phyloP scores from a whole-genome alignment of 2,888 invertebrate genomes.

The Drosophila borealis region DNA sequence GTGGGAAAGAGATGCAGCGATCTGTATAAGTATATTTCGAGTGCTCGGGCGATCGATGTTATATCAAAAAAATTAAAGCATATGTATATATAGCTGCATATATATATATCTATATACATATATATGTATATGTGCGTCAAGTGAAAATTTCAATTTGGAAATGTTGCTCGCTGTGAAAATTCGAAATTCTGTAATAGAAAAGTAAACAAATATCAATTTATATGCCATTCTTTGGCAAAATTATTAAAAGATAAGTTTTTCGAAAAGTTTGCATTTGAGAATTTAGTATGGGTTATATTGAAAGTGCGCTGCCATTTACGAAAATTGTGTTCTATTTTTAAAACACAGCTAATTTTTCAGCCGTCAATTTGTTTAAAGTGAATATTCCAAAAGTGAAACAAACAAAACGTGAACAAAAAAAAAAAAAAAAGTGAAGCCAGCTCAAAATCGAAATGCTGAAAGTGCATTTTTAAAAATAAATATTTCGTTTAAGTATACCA shows the following conservation, averaged over 20 bases:
- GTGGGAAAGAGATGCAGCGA: slow-evolving; percentile 80
- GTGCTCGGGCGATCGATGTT: slow-evolving; percentile 71
- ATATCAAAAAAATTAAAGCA: slow-evolving; percentile 65
- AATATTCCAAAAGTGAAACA: slow-evolving; percentile 68
- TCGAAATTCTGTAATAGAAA: slow-evolving; percentile 51
- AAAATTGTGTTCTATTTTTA: slow-evolving; percentile 82
- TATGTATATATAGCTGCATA: slow-evolving; percentile 15
- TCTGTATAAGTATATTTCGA: slow-evolving; percentile 73
- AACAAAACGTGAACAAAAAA: slow-evolving; percentile 21
- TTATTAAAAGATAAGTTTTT: slow-evolving; percentile 27
- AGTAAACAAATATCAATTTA: slow-evolving; percentile 64
- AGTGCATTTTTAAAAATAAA: slow-evolving; percentile 5
- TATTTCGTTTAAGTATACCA: not conserved
- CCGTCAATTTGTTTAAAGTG: slow-evolving; percentile 63
- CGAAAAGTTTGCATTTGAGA: slow-evolving; percentile 56
- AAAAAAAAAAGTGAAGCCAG: slow-evolving; percentile 6
- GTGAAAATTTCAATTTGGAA: slow-evolving; percentile 61
- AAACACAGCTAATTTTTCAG: slow-evolving; percentile 81
- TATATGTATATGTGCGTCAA: slow-evolving; percentile 52
- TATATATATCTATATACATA: slow-evolving; percentile 18
- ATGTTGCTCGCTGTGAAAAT: slow-evolving; percentile 29
- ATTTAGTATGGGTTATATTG: slow-evolving; percentile 41
- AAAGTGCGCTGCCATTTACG: slow-evolving; percentile 74
- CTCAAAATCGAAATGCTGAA: not conserved
- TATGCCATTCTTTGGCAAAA: slow-evolving; percentile 22